phyloP scores from a whole-genome alignment of 1,140 invertebrate genomes.

The Bombus difficillimus region DNA sequence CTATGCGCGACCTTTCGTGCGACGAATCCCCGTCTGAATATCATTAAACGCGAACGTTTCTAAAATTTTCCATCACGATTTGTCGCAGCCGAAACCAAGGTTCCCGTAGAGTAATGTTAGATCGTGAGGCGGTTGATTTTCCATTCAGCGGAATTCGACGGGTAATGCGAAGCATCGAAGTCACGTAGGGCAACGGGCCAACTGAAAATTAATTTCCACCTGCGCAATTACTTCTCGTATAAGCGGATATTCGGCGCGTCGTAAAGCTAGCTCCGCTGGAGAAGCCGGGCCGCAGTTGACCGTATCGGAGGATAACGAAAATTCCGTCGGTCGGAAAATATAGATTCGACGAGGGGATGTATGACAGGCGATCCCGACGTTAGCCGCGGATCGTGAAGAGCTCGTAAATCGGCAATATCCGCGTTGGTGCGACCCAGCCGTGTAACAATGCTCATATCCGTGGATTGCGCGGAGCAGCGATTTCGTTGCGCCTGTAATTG shows the following conservation, averaged over 20 bases:
- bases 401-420: conserved; percentile 27
- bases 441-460: conserved; percentile 22
- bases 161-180: background rate
- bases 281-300: background rate
- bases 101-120: too few relatives aligned
- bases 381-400: background rate
- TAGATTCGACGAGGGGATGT: background rate
- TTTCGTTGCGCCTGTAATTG: conserved; percentile 47
- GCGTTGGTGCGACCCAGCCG: background rate
- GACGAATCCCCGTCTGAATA: too few relatives aligned
- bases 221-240: background rate
- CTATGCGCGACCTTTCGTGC: background rate
- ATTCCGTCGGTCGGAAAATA: background rate
- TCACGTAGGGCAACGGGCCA: too few relatives aligned
- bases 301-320: background rate
- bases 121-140: background rate
- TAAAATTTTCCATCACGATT: background rate
- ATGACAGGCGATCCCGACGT: background rate
- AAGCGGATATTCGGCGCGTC: background rate
- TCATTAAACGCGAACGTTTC: background rate
- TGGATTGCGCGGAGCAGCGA: conserved; percentile 22
- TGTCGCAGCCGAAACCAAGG: background rate
- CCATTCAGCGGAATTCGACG: background rate
- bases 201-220: background rate
- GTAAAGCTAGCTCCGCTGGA: background rate